Conservation (phyloP, 2,888 invertebrate species). For the Eucera pruinosa region DNA sequence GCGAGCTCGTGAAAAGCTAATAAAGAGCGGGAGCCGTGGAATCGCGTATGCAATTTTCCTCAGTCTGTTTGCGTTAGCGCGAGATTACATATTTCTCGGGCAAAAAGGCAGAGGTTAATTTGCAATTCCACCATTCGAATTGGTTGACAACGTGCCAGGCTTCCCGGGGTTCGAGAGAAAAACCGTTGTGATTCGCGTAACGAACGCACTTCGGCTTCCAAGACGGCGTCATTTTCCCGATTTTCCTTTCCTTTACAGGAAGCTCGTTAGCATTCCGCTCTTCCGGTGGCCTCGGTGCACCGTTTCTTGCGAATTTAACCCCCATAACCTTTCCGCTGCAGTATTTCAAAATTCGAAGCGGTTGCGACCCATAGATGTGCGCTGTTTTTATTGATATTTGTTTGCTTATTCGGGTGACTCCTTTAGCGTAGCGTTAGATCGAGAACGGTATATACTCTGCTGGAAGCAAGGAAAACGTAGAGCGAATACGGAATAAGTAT, state of each 20-base stretch:
- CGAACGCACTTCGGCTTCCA: neutral
- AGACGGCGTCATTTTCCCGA: neutral
- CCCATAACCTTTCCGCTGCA: too few species aligned
- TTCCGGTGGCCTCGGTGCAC: too few species aligned
- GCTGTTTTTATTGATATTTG: too few species aligned
- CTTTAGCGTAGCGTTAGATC: too few species aligned
- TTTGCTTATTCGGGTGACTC: too few species aligned
- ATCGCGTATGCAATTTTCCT: constrained; percentile 46
- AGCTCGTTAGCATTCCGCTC: neutral
- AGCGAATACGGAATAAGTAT: too few species aligned
- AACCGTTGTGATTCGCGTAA: neutral
- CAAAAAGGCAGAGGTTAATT: constrained; percentile 39
- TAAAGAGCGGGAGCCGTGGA: neutral
- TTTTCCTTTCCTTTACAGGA: neutral
- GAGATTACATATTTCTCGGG: constrained; percentile 39
- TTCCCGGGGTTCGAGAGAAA: neutral
- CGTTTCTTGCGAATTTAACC: neutral
- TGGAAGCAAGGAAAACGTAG: too few species aligned
- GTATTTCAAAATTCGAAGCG: too few species aligned
- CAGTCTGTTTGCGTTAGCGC: constrained; percentile 40
- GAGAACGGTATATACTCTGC: too few species aligned
- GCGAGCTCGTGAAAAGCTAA: constrained; percentile 20
- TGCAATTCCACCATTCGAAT: constrained; percentile 54
- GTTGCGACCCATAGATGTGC: too few species aligned
- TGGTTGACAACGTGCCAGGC: constrained; percentile 46